Percentiles rank a stretch among this genome's conserved stretches.
phyloP scores from a whole-genome alignment of 2,113 vertebrate genomes.

The Tricholaema leucomelas region DNA sequence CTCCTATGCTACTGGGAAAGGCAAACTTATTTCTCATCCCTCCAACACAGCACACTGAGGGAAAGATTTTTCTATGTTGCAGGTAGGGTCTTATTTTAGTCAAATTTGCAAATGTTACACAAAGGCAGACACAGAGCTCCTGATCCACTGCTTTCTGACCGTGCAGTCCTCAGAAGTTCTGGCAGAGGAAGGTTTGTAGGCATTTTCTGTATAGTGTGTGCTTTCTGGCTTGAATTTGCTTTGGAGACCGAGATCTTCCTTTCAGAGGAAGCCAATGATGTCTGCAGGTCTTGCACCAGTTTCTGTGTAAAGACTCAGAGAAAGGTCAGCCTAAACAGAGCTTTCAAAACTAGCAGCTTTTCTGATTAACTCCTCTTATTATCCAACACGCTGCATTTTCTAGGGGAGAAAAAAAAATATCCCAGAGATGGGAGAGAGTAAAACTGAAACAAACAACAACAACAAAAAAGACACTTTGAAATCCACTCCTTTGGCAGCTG shows the following conservation, averaged over 20 bases:
- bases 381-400: not conserved
- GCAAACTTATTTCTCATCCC: not conserved
- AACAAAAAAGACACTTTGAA: conserved; percentile 19
- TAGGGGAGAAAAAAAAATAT: not conserved
- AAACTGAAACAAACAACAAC: conserved; percentile 30
- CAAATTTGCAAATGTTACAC: not conserved
- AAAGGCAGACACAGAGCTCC: not conserved
- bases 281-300: not conserved
- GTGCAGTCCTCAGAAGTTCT: not conserved
- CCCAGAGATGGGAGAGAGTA: not conserved
- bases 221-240: not conserved
- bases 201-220: not conserved
- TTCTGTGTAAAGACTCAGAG: not conserved
- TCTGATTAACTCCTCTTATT: conserved; percentile 18
- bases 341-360: conserved; percentile 28
- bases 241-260: not conserved
- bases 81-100: not conserved
- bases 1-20: not conserved
- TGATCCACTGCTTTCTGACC: not conserved
- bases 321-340: conserved; percentile 2
- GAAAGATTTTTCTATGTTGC: not conserved
- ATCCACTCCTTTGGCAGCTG: conserved; percentile 56
- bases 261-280: not conserved
- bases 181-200: not conserved
- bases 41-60: not conserved